A percentile compares a stretch with the other conserved stretches of the same genome.
phyloP scores from a whole-genome alignment of 2,888 invertebrate genomes.

The Quadriops clusia region DNA sequence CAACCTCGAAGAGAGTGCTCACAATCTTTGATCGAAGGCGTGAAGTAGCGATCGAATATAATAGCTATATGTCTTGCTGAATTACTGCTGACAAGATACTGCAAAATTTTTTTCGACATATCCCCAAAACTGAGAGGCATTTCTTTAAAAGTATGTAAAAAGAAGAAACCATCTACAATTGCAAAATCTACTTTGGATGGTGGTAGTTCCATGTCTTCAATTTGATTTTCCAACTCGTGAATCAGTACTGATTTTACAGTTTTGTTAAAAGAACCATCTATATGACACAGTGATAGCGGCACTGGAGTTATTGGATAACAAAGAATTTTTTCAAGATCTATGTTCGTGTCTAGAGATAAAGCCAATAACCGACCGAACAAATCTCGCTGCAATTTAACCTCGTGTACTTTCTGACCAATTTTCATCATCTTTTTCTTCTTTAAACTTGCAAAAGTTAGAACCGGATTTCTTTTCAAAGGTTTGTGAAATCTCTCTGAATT shows the following conservation, averaged over 20 bases:
- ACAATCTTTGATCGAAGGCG: slow-evolving; percentile 20
- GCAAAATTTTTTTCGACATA: slow-evolving; percentile 20
- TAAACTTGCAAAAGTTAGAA: slow-evolving; percentile 16
- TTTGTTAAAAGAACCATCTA: slow-evolving; percentile 19
- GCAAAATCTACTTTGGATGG: slow-evolving; percentile 15
- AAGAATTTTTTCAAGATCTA: slow-evolving; percentile 12
- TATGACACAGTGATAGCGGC: slow-evolving; percentile 20
- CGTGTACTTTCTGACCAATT: slow-evolving; percentile 9
- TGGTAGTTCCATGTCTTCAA: slow-evolving; percentile 15
- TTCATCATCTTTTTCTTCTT: slow-evolving; percentile 11
- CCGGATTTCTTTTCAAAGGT: slow-evolving; percentile 13
- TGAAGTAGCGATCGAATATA: slow-evolving; percentile 19
- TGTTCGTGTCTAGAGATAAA: not conserved
- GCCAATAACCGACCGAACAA: slow-evolving; percentile 13
- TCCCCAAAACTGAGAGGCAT: slow-evolving; percentile 18
- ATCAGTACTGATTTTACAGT: slow-evolving; percentile 19
- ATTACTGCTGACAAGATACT: slow-evolving; percentile 15
- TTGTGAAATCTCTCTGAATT: slow-evolving; percentile 14
- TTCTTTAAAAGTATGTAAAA: slow-evolving; percentile 7
- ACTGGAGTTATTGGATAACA: slow-evolving; percentile 15
- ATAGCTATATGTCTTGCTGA: slow-evolving; percentile 13
- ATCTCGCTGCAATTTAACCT: slow-evolving; percentile 12
- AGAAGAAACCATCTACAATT: slow-evolving; percentile 14
- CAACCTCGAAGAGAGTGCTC: slow-evolving; percentile 17
- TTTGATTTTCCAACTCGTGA: slow-evolving; percentile 16